Evolutionary conservation across 2,888 invertebrate genomes (phyloP), one percentile per base, ranked within the genome.

Genomic region (Drosophila colorata): DNA sequence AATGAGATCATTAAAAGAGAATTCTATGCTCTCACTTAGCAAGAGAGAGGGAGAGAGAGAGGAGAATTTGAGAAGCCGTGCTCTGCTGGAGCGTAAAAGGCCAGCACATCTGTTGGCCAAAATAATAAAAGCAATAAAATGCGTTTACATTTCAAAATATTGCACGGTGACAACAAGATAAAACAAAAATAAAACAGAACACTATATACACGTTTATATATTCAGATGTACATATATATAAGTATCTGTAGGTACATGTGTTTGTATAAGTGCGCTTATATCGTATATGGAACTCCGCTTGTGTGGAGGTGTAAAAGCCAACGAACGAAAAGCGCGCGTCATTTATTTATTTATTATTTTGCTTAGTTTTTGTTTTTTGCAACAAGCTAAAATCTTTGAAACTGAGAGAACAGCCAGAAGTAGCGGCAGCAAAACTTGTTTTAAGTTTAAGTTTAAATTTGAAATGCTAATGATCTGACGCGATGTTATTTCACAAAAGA

Each of bases 301-400:
- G 58, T 71, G 84, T 74, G 82, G 57, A 87, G 88, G 87, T 81
- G 81, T 82, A 85, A 85, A 74, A 55, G 66, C 48, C 66, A 70
- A 59, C 46, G 66, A 59, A 52, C 47, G 37, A 71, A 78, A 64
- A 58, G 60, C 55, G 64, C 67, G 63, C 66, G 61, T 60, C 68
- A 81, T 72, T 82, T 23, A 41, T 46, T 35, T 46, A 41, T 64
- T 44, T 43, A 28, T 63, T 37, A 11, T 47, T 51, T 65, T 67
- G 33, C 1, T 13, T 13, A 11, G 33, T 13, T 33, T 2, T 43
- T 7, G 18, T 20, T 43, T 56, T 59, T 73, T 37, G 73, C 77
- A 71, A 51, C 47, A 61, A 52, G 51, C 72, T 60, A 72, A 77
- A 74, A 60, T 63, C 69, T 66, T 57, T 25, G 35, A 43, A 64